These are phyloP conservation scores for Clanis bilineata DNA, from an alignment of 2,888 invertebrate genomes.

Conservation along the genomic window DNA sequence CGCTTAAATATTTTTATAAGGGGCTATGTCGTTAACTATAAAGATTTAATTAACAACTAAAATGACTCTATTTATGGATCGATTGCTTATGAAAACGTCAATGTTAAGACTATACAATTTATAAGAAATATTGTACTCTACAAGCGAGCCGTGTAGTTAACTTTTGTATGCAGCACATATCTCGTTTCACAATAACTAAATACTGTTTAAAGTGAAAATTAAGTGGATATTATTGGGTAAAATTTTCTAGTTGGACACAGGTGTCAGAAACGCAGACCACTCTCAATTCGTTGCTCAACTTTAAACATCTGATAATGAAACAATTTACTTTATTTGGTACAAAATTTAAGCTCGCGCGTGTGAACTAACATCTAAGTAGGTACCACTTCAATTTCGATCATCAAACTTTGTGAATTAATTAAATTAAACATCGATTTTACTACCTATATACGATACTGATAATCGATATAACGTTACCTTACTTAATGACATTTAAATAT, in stretches of 20 bases:
- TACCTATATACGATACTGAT: not conserved
- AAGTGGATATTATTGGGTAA: too few relatives aligned
- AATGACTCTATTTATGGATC: too few relatives aligned
- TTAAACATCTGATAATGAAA: constrained; percentile 60
- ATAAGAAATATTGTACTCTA: too few relatives aligned
- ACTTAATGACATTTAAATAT: not conserved
- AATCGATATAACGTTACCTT: not conserved
- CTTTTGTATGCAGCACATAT: too few relatives aligned
- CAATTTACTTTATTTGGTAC: constrained; percentile 56
- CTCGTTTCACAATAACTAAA: too few relatives aligned
- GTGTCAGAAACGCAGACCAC: constrained; percentile 57
- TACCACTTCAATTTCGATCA: constrained; percentile 1
- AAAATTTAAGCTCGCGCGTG: constrained; percentile 71
- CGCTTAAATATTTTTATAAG: too few relatives aligned
- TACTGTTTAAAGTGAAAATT: too few relatives aligned
- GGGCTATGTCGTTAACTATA: too few relatives aligned
- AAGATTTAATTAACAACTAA: too few relatives aligned
- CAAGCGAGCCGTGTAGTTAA: too few relatives aligned
- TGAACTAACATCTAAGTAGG: constrained; percentile 46
- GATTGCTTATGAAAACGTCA: too few relatives aligned
- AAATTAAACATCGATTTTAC: not conserved
- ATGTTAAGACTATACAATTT: too few relatives aligned
- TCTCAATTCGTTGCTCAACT: constrained; percentile 56
- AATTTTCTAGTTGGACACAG: constrained; percentile 26
- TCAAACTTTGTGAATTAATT: not conserved